These are phyloP conservation scores for Sphenodon punctatus DNA, from an alignment of 2,797 vertebrate genomes.

Conservation along the genomic window DNA sequence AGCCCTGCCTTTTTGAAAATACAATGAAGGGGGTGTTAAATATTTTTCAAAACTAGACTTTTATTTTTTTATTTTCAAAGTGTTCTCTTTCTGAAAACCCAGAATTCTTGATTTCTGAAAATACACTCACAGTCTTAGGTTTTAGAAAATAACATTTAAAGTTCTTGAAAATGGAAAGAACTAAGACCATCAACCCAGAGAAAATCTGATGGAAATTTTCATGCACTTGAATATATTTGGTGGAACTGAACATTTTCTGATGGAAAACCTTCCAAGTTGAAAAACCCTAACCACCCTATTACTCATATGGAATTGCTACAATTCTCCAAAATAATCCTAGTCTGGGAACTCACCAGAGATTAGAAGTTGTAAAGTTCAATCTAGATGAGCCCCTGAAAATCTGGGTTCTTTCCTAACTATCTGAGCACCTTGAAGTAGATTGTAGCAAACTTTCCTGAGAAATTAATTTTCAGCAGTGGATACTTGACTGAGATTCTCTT, in stretches of 20 bases:
- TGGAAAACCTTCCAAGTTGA: not conserved
- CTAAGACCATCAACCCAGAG: not conserved
- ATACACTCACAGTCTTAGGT: not conserved
- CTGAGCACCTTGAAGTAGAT: not conserved
- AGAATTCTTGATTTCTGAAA: not conserved
- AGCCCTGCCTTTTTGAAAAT: not conserved
- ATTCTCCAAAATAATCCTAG: accelerated
- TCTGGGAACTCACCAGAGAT: not conserved
- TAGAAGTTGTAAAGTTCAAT: not conserved
- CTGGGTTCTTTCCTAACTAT: accelerated
- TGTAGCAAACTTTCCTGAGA: not conserved
- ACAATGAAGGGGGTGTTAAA: no score
- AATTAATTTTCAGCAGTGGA: not conserved
- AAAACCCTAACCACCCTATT: not conserved
- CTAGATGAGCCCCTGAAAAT: not conserved
- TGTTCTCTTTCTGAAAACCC: not conserved
- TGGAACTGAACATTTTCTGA: not conserved
- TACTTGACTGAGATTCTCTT: not conserved
- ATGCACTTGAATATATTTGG: not conserved
- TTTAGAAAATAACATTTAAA: not conserved
- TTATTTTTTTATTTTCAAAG: not conserved
- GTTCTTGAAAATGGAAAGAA: not conserved
- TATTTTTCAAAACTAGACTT: not conserved
- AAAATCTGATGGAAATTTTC: no score
- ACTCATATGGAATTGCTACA: not conserved